Percentiles rank a stretch among this genome's conserved stretches.
These are phyloP conservation scores for Colletes collaris DNA, from an alignment of 2,888 invertebrate genomes.

Conservation along the genomic window DNA sequence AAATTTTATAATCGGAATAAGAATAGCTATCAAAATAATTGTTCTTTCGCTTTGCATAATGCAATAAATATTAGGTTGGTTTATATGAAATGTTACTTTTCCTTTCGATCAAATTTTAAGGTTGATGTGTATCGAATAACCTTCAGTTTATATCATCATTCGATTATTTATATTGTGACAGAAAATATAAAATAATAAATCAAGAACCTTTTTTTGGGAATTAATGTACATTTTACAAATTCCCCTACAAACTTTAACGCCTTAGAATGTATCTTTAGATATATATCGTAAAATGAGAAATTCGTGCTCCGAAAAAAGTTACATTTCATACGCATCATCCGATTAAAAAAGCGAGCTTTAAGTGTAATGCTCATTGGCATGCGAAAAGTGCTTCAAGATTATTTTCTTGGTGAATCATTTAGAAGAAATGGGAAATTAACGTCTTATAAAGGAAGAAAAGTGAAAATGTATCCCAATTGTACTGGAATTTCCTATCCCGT, in stretches of 20 bases:
- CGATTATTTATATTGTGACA: too few species aligned
- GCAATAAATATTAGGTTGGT: slow-evolving; percentile 6
- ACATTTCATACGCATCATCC: slow-evolving; percentile 6
- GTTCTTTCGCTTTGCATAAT: slow-evolving; percentile 13
- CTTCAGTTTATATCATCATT: too few species aligned
- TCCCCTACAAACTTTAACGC: too few species aligned
- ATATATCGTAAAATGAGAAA: too few species aligned
- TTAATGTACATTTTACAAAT: too few species aligned
- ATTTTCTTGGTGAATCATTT: slow-evolving; percentile 31
- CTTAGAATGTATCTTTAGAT: too few species aligned
- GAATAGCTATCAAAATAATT: slow-evolving; percentile 19
- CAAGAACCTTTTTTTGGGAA: too few species aligned
- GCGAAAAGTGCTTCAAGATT: slow-evolving; percentile 34
- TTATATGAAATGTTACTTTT: slow-evolving; percentile 5
- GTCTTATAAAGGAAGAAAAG: slow-evolving; percentile 1
- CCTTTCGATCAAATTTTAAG: neutral
- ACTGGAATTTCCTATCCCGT: slow-evolving; percentile 25
- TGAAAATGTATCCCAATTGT: neutral
- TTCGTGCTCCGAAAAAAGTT: neutral
- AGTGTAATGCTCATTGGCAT: slow-evolving; percentile 38
- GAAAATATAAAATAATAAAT: too few species aligned
- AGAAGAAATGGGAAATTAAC: slow-evolving; percentile 16
- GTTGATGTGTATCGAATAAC: too few species aligned
- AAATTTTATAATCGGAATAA: slow-evolving; percentile 48
- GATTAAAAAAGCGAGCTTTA: slow-evolving; percentile 26